Percentiles rank a stretch among this genome's conserved stretches.
Conservation (phyloP, 2,888 invertebrate genomes). For the Heteromyza rotundicornis region DNA sequence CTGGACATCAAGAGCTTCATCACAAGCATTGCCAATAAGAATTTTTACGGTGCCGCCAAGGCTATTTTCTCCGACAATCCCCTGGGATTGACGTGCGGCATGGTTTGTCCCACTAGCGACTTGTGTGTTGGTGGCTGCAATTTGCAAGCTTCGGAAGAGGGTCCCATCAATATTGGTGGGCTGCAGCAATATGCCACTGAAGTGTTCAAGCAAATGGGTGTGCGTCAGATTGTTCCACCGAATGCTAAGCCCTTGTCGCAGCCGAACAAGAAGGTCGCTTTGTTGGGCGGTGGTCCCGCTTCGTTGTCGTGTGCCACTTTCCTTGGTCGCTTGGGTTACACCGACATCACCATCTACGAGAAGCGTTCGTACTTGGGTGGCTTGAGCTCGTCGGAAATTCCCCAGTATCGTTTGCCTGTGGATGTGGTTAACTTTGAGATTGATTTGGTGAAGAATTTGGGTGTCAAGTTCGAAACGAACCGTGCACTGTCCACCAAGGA, state of each 20-base stretch:
- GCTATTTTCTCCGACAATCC: conserved; percentile 98
- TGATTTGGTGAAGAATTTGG: conserved; percentile 87
- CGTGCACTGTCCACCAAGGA: conserved; percentile 74
- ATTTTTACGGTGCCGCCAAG: conserved; percentile 97
- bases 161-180: conserved; percentile 98
- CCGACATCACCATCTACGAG: conserved; percentile 90
- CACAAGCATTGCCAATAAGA: conserved; percentile 95
- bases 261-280: conserved; percentile 71
- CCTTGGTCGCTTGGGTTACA: conserved; percentile 91
- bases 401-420: conserved; percentile 93
- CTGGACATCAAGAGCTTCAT: conserved; percentile 97
- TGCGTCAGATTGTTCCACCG: conserved; percentile 85
- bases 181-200: conserved; percentile 97
- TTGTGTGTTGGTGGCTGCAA: conserved; percentile 98
- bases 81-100: conserved; percentile 91
- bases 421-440: conserved; percentile 94
- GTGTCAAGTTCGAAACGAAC: conserved; percentile 84
- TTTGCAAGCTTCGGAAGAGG: conserved; percentile 93
- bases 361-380: conserved; percentile 88
- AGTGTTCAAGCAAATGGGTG: conserved; percentile 92
- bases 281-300: conserved; percentile 96
- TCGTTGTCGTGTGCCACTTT: conserved; percentile 96
- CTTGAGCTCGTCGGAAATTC: conserved; percentile 93
- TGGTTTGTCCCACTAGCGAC: conserved; percentile 99
- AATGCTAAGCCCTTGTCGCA: conserved; percentile 65